These are phyloP conservation scores for Ciona savignyi DNA, from an alignment of 23 tunicate species.

Conservation along the genomic window DNA sequence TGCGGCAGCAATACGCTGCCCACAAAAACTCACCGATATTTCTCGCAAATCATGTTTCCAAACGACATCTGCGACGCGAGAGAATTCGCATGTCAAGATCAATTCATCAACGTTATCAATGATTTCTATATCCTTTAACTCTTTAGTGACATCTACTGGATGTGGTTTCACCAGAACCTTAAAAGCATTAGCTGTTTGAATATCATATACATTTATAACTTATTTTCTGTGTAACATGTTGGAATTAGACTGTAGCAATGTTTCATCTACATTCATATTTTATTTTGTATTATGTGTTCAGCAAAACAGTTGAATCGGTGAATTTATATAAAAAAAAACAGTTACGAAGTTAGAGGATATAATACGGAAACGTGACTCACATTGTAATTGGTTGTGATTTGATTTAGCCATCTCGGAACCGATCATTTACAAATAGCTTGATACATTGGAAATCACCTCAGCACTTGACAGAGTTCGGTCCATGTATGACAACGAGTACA, in stretches of 20 bases:
- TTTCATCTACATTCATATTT: too few species aligned
- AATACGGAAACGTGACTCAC: too few species aligned
- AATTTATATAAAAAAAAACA: not conserved
- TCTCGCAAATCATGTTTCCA: slow-evolving; percentile 11
- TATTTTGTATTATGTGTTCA: too few species aligned
- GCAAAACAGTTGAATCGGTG: not conserved
- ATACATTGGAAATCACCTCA: too few species aligned
- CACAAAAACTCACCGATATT: slow-evolving; percentile 12
- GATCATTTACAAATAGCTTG: too few species aligned
- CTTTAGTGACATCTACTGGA: slow-evolving; percentile 5
- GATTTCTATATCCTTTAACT: slow-evolving; percentile 17
- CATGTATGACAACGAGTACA: slow-evolving; percentile 9
- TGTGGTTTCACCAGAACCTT: slow-evolving; percentile 22
- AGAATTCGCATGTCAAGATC: slow-evolving; percentile 23
- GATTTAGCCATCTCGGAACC: too few species aligned
- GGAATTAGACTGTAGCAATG: too few species aligned
- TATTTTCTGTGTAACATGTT: too few species aligned
- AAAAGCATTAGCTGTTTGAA: not conserved
- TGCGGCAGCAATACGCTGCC: too few species aligned
- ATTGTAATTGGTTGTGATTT: too few species aligned
- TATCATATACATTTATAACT: too few species aligned
- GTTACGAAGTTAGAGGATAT: too few species aligned
- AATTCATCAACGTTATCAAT: slow-evolving; percentile 14
- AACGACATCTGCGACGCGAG: slow-evolving; percentile 4
- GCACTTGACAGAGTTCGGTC: slow-evolving; percentile 19